Evolutionary conservation across 1,140 invertebrate species (phyloP).

Genomic region (Onthophagus taurus): DNA sequence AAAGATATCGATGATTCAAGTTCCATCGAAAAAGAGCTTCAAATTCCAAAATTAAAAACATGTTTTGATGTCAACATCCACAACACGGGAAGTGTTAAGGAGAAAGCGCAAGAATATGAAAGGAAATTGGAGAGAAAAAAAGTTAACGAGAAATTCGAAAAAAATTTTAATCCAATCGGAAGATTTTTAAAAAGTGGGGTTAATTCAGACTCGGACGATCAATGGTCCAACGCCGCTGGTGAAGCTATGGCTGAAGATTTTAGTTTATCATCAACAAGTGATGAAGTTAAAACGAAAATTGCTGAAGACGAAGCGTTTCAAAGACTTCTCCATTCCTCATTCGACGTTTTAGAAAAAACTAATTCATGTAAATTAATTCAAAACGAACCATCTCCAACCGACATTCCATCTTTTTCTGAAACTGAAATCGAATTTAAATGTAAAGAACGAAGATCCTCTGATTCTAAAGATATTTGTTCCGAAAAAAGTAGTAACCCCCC

Average conservation of each 20-base stretch:
- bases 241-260: conserved; percentile 59
- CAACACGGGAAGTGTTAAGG: conserved; percentile 40
- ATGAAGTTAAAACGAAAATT: conserved; percentile 30
- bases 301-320: conserved; percentile 23
- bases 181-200: conserved; percentile 34
- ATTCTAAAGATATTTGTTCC: conserved; percentile 34
- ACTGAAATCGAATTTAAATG: conserved; percentile 40
- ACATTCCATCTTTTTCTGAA: conserved; percentile 59
- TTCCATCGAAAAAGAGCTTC: conserved; percentile 41
- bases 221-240: conserved; percentile 47
- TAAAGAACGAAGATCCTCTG: conserved; percentile 33
- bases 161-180: conserved; percentile 24
- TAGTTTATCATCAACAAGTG: conserved; percentile 45
- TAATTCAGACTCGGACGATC: conserved; percentile 41
- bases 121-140: conserved; percentile 31
- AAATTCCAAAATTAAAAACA: conserved; percentile 44
- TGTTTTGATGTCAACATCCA: conserved; percentile 22
- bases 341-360: no score
- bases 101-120: conserved; percentile 45
- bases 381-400: conserved; percentile 64
- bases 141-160: conserved; percentile 40
- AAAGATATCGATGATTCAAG: conserved; percentile 46
- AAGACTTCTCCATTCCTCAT: conserved; percentile 28
- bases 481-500: conserved; percentile 39
- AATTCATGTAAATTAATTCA: conserved; percentile 13